These are phyloP conservation scores for Muscicapa adusta DNA, from an alignment of 2,113 vertebrate genomes.

Conservation along the genomic window DNA sequence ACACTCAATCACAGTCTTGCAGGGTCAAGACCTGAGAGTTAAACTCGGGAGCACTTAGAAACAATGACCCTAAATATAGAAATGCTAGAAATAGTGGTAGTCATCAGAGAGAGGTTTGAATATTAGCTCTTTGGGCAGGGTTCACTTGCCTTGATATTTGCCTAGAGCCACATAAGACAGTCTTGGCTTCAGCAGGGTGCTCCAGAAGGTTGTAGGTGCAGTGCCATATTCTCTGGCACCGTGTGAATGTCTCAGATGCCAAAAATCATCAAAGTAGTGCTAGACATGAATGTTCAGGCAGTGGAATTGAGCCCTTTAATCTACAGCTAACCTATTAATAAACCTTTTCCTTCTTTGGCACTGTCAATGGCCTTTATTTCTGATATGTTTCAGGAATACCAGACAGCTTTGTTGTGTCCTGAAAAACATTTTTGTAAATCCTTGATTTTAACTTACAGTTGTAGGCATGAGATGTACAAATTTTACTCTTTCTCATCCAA, in stretches of 20 bases:
- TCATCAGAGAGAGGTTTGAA: background rate
- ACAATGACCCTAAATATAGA: background rate
- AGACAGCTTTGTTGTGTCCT: background rate
- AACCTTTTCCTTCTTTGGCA: background rate
- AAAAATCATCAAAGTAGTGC: background rate
- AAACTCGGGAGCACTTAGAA: background rate
- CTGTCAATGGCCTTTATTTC: background rate
- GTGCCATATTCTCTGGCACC: background rate
- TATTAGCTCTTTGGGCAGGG: background rate
- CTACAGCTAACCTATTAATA: background rate
- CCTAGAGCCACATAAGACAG: background rate
- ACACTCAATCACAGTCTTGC: background rate
- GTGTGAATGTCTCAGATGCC: background rate
- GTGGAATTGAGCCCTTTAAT: background rate
- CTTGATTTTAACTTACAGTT: background rate
- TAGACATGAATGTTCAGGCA: background rate
- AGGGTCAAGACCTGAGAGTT: background rate
- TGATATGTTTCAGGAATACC: background rate
- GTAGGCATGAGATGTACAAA: background rate
- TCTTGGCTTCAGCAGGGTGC: background rate
- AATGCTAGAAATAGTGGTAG: background rate
- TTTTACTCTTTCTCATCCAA: background rate
- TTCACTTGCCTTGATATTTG: background rate
- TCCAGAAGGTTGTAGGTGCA: background rate
- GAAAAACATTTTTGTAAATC: background rate